A percentile compares a stretch with the other conserved stretches of the same genome.
phyloP scores from a whole-genome alignment of 2,113 vertebrate genomes.

The Tylochromis polylepis region DNA sequence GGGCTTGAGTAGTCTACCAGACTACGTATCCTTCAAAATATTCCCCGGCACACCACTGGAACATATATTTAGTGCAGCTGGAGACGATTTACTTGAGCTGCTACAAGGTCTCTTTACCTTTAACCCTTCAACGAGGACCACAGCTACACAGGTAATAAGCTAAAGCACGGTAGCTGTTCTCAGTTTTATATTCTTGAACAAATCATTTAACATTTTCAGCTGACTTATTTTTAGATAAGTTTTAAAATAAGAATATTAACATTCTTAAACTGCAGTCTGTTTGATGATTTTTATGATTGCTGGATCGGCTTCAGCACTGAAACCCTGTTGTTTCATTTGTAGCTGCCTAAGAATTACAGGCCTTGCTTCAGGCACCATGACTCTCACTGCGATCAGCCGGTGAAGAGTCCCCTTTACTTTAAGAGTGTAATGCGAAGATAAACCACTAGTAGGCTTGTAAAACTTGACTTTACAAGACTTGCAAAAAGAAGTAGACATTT shows the following conservation, averaged over 20 bases:
- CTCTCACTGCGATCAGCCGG: not conserved
- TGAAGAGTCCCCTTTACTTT: not conserved
- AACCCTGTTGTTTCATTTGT: not conserved
- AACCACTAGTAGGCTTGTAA: not conserved
- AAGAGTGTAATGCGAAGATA: not conserved
- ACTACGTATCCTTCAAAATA: conserved; percentile 92
- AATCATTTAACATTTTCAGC: not conserved
- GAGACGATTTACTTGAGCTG: conserved; percentile 88
- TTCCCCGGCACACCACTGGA: conserved; percentile 91
- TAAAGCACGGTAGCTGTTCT: not conserved
- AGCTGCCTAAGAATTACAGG: not conserved
- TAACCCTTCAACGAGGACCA: conserved; percentile 84
- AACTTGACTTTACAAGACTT: not conserved
- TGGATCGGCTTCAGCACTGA: not conserved
- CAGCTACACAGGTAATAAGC: conserved; percentile 84
- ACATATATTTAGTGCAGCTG: conserved; percentile 94
- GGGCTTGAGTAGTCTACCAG: conserved; percentile 91
- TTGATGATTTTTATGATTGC: not conserved
- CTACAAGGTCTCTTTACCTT: conserved; percentile 90
- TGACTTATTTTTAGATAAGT: not conserved
- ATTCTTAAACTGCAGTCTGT: not conserved
- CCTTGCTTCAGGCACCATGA: not conserved
- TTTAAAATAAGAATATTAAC: not conserved
- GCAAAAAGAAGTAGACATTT: not conserved
- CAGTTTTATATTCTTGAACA: not conserved